A percentile compares a stretch with the other conserved stretches of the same genome.
phyloP scores from a whole-genome alignment of 2,888 invertebrate species.

The Heliconius hortense region DNA sequence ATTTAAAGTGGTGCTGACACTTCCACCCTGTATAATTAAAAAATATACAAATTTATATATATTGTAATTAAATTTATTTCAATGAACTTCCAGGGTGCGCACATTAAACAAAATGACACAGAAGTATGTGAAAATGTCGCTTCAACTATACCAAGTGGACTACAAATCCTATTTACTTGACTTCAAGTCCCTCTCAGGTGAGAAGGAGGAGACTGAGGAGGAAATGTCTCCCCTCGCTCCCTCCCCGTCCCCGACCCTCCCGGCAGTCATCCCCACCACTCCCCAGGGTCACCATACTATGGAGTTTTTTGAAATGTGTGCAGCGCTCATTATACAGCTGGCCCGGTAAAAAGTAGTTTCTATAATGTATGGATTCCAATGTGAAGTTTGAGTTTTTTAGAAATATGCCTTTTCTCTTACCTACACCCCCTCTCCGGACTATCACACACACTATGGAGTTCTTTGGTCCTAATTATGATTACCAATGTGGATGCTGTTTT shows the following conservation, averaged over 20 bases:
- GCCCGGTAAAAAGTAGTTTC: conserved; percentile 86
- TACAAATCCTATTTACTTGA: conserved; percentile 98
- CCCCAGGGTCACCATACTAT: conserved; percentile 95
- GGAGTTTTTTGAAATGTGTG: conserved; percentile 99
- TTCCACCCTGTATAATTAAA: too few species aligned
- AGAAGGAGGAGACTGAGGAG: conserved; percentile 83
- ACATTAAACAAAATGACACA: conserved; percentile 92
- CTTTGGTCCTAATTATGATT: too few species aligned
- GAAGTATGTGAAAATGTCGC: conserved; percentile 96
- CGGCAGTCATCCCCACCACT: conserved; percentile 52
- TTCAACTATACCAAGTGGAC: conserved; percentile 99
- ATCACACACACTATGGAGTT: too few species aligned
- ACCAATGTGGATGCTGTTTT: too few species aligned
- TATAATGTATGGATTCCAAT: neutral
- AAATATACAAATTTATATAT: neutral
- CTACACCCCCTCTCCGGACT: neutral
- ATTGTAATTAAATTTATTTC: neutral
- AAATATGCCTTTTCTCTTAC: neutral
- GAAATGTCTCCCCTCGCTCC: conserved; percentile 58
- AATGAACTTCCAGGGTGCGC: conserved; percentile 86
- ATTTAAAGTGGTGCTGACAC: too few species aligned
- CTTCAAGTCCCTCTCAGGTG: conserved; percentile 96
- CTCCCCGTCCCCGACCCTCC: conserved; percentile 50
- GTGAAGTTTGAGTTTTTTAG: neutral
- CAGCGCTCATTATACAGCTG: conserved; percentile 97